phyloP scores from a whole-genome alignment of 2,113 vertebrate genomes.

The Albula goreensis region DNA sequence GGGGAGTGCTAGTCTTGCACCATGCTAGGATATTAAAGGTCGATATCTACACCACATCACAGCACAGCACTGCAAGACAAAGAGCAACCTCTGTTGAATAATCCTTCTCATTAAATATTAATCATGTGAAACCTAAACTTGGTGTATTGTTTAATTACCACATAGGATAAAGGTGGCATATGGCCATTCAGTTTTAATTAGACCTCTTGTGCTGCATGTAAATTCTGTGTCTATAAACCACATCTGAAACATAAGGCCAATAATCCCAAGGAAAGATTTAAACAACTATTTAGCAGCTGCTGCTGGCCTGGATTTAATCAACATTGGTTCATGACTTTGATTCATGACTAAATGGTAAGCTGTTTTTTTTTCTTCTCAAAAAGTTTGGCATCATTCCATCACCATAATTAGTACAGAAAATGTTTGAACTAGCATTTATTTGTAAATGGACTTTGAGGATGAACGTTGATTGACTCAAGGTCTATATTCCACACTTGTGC shows the following conservation, averaged over 20 bases:
- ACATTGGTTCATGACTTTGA: neutral
- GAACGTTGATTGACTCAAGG: too few species aligned
- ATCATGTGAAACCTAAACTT: slow-evolving; percentile 47
- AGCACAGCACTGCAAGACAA: slow-evolving; percentile 48
- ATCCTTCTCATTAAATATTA: slow-evolving; percentile 53
- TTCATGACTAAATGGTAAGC: neutral
- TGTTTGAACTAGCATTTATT: too few species aligned
- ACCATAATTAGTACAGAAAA: too few species aligned
- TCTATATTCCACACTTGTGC: too few species aligned
- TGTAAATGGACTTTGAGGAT: too few species aligned
- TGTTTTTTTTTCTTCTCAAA: neutral
- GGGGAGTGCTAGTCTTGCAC: slow-evolving; percentile 34
- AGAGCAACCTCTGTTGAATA: slow-evolving; percentile 39
- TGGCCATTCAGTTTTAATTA: slow-evolving; percentile 48
- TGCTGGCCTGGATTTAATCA: neutral
- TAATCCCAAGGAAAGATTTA: neutral
- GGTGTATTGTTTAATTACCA: slow-evolving; percentile 31
- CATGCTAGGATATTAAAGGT: slow-evolving; percentile 53
- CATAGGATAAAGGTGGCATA: neutral
- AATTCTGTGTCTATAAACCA: neutral
- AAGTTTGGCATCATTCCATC: too few species aligned
- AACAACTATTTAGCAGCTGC: neutral
- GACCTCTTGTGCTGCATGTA: slow-evolving; percentile 20
- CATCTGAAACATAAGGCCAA: neutral
- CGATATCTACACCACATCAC: slow-evolving; percentile 50